These are phyloP conservation scores for Motacilla tschutschensis DNA, from an alignment of 2,113 vertebrate species.

Conservation along the genomic window DNA sequence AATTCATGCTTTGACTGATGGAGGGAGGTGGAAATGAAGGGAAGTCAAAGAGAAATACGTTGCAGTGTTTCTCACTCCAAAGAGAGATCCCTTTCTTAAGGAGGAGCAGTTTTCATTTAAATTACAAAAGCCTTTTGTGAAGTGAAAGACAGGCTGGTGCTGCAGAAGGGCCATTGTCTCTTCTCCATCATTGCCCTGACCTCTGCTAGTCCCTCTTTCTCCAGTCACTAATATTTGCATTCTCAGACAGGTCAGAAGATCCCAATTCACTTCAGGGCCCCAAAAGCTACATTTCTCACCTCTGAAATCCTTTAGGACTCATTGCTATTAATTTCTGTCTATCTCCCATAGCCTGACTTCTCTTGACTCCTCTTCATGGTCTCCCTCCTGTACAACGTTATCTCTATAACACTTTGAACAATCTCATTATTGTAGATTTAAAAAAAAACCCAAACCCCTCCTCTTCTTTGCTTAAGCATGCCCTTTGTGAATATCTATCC, in stretches of 20 bases:
- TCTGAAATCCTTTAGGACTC: not conserved
- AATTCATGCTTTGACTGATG: not conserved
- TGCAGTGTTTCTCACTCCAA: not conserved
- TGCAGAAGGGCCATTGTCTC: conserved; percentile 3
- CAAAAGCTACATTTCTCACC: not conserved
- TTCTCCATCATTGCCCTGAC: not conserved
- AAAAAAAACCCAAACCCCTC: not conserved
- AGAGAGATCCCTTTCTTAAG: not conserved
- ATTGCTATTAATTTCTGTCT: not conserved
- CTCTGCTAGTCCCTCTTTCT: not conserved
- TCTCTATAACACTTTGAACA: not conserved
- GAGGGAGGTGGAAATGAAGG: conserved; percentile 21
- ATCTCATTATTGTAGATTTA: not conserved
- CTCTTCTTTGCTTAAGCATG: not conserved
- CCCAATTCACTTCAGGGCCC: not conserved
- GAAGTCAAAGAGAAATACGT: not conserved
- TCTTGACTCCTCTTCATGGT: not conserved
- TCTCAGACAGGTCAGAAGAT: not conserved
- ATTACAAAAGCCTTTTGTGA: conserved; percentile 26
- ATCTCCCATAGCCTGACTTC: not conserved
- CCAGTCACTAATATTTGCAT: not conserved
- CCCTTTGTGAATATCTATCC: not conserved
- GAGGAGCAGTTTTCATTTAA: conserved; percentile 12
- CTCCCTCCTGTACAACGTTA: not conserved
- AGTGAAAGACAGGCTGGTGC: not conserved